phyloP scores from a whole-genome alignment of 1,140 invertebrate genomes.

The Halotydeus destructor region DNA sequence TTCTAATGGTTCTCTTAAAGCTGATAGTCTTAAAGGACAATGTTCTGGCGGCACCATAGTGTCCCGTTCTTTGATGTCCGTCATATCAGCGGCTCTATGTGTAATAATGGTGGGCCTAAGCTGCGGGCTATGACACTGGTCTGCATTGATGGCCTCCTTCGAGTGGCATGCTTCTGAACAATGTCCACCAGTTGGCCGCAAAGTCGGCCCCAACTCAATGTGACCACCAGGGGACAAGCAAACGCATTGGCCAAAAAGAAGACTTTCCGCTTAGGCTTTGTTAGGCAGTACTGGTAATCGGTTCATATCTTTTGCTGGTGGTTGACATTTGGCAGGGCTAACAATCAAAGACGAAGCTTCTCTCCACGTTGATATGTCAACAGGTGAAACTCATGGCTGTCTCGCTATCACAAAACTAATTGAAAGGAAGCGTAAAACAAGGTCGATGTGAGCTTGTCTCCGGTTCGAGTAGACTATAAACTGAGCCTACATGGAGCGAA shows the following conservation, averaged over 20 bases:
- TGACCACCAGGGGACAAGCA: slow-evolving; percentile 64
- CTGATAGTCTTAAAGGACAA: slow-evolving; percentile 52
- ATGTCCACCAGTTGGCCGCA: slow-evolving; percentile 40
- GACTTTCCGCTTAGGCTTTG: slow-evolving; percentile 39
- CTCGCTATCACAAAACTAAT: too few relatives aligned
- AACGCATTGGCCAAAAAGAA: slow-evolving; percentile 44
- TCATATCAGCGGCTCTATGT: slow-evolving; percentile 15
- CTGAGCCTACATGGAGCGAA: too few relatives aligned
- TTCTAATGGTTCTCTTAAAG: slow-evolving; percentile 74
- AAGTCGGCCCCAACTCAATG: slow-evolving; percentile 41
- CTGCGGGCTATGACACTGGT: slow-evolving; percentile 6
- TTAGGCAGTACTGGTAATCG: slow-evolving; percentile 34
- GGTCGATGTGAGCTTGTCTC: too few relatives aligned
- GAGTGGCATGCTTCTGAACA: slow-evolving; percentile 29
- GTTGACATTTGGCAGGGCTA: slow-evolving; percentile 14
- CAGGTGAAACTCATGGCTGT: too few relatives aligned
- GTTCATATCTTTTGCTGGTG: slow-evolving; percentile 1
- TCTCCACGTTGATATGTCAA: slow-evolving; percentile 20
- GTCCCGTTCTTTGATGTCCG: not conserved
- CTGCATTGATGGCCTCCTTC: not conserved
- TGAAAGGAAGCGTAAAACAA: too few relatives aligned
- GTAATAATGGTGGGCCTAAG: slow-evolving; percentile 14
- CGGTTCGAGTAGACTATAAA: too few relatives aligned
- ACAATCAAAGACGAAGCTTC: slow-evolving; percentile 26
- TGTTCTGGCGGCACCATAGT: slow-evolving; percentile 33